A percentile compares a stretch with the other conserved stretches of the same genome.
These are phyloP conservation scores for Ophion obscuratus DNA, from an alignment of 2,888 invertebrate genomes.

Conservation along the genomic window DNA sequence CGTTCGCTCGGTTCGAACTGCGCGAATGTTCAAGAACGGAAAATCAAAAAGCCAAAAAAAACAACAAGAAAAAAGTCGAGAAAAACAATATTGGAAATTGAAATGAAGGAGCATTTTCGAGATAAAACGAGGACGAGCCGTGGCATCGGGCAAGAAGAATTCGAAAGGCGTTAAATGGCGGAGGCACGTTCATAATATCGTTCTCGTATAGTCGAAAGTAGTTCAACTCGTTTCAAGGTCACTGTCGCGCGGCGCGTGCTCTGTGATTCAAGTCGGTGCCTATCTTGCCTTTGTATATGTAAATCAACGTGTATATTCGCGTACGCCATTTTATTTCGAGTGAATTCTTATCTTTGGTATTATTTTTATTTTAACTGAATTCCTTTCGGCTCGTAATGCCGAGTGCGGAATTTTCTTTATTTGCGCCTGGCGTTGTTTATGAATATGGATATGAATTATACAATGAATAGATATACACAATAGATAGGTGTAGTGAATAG, in stretches of 20 bases:
- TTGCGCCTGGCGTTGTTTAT: not conserved
- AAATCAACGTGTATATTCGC: conserved; percentile 5
- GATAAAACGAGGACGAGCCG: not conserved
- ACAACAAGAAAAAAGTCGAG: not conserved
- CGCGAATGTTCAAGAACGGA: not conserved
- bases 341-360: not conserved
- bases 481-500: no score
- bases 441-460: not conserved
- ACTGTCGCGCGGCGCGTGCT: conserved; percentile 68
- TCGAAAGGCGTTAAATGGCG: conserved; percentile 17
- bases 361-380: not conserved
- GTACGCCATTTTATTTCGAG: not conserved
- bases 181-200: conserved; percentile 40
- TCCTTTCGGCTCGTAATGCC: not conserved
- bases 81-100: not conserved
- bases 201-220: conserved; percentile 53
- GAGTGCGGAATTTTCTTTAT: not conserved
- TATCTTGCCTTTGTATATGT: conserved; percentile 12
- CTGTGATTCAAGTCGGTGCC: conserved; percentile 27
- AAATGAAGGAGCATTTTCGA: not conserved
- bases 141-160: conserved; percentile 7
- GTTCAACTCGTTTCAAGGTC: conserved; percentile 69
- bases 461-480: no score
- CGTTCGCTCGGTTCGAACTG: not conserved
- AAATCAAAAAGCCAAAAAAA: not conserved